Evolutionary conservation across 2,797 vertebrate genomes (phyloP).

Genomic region (Enteromius trimaculatus): DNA sequence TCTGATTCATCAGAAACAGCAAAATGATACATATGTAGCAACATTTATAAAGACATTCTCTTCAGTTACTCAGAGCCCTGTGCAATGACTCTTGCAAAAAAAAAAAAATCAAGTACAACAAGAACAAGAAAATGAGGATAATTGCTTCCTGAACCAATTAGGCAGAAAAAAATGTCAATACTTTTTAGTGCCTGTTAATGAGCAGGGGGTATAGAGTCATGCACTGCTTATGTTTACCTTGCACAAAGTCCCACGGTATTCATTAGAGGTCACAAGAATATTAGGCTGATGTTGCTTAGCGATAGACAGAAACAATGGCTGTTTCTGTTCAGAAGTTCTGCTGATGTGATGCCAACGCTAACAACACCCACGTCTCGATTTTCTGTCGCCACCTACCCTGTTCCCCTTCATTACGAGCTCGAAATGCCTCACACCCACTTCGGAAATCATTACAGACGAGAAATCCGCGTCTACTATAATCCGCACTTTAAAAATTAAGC

Average conservation of each 20-base stretch:
- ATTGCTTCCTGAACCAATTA: conserved; percentile 44
- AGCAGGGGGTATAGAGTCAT: conserved; percentile 19
- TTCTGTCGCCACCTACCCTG: not conserved
- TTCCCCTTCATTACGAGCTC: conserved; percentile 15
- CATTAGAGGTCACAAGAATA: conserved; percentile 46
- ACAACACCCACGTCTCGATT: conserved; percentile 4
- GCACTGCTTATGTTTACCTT: conserved; percentile 30
- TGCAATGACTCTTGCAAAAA: not conserved
- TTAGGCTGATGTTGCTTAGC: conserved; percentile 49
- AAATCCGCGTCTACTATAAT: not conserved
- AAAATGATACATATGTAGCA: conserved; percentile 50
- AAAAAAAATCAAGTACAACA: not conserved
- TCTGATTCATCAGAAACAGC: conserved; percentile 27
- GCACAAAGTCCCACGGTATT: conserved; percentile 42
- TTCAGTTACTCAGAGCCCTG: not conserved
- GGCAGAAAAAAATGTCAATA: conserved; percentile 40
- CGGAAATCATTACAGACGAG: conserved; percentile 9
- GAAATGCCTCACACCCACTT: conserved; percentile 8
- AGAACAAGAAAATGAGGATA: not conserved
- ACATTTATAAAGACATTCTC: conserved; percentile 39
- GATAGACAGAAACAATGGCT: conserved; percentile 9
- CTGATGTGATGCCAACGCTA: conserved; percentile 33
- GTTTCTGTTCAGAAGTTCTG: conserved; percentile 40
- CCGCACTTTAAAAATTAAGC: conserved; percentile 6
- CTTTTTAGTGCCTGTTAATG: conserved; percentile 42